These are phyloP conservation scores for Murina feae DNA, from an alignment of 2,113 vertebrate genomes.

Conservation along the genomic window DNA sequence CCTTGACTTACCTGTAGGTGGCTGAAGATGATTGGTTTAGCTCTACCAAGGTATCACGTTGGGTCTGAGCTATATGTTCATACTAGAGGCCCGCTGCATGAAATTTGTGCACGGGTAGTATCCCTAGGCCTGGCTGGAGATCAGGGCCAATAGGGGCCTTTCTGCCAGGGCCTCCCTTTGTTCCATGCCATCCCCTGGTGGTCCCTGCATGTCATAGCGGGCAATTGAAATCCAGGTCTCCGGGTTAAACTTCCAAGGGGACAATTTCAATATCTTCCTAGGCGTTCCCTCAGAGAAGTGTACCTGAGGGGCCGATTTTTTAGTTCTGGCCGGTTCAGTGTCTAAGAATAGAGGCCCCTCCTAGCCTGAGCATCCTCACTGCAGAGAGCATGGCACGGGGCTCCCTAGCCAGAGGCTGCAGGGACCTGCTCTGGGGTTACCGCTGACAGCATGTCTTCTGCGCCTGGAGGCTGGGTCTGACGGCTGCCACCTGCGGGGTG, in stretches of 20 bases:
- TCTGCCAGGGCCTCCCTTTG: too few relatives aligned
- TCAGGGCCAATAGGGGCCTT: too few relatives aligned
- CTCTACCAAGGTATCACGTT: not conserved
- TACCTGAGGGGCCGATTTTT: not conserved
- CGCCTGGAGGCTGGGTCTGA: not conserved
- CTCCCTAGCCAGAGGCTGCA: not conserved
- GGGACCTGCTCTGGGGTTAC: not conserved
- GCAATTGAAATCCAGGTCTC: too few relatives aligned
- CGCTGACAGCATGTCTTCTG: not conserved
- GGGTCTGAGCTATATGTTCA: not conserved
- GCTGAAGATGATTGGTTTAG: not conserved
- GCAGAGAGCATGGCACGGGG: too few relatives aligned
- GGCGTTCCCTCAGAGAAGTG: not conserved
- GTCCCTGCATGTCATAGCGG: too few relatives aligned
- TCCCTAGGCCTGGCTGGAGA: too few relatives aligned
- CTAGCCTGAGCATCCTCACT: not conserved
- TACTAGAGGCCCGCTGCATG: too few relatives aligned
- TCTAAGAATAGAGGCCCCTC: not conserved
- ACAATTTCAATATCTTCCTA: too few relatives aligned
- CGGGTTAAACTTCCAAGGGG: too few relatives aligned
- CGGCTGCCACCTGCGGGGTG: not conserved
- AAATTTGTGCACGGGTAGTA: too few relatives aligned
- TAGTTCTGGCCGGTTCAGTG: rapidly evolving
- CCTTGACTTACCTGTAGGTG: not conserved
- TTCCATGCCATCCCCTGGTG: too few relatives aligned